phyloP scores from a whole-genome alignment of 35 echinoderm and acorn worm species.

The Anneissia japonica region DNA sequence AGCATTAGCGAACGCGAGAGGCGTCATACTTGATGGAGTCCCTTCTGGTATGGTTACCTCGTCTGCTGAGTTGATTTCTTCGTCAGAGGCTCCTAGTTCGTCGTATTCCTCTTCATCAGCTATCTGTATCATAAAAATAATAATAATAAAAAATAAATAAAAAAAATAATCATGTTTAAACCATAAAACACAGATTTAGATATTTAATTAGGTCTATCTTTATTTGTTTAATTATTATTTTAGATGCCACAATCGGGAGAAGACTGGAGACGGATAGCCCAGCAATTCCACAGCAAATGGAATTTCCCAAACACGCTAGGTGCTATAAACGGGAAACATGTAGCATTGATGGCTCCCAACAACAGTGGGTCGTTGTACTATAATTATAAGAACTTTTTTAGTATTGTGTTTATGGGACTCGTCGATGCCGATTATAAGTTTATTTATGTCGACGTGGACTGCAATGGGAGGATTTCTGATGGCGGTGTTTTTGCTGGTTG shows the following conservation, averaged over 20 bases:
- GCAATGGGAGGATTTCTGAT: conserved; percentile 24
- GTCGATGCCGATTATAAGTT: conserved; percentile 49
- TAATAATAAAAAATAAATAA: too few relatives aligned
- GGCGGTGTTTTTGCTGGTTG: conserved; percentile 22
- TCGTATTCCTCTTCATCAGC: too few relatives aligned
- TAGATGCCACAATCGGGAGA: background rate
- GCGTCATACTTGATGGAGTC: too few relatives aligned
- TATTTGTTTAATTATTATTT: too few relatives aligned
- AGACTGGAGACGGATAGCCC: conserved; percentile 41
- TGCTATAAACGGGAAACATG: conserved; percentile 48
- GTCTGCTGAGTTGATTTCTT: too few relatives aligned
- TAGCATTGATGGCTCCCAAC: conserved; percentile 17
- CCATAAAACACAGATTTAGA: too few relatives aligned
- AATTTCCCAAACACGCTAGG: conserved; percentile 46
- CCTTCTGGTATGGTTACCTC: too few relatives aligned
- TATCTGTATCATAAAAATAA: too few relatives aligned
- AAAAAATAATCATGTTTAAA: too few relatives aligned
- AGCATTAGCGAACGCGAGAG: too few relatives aligned
- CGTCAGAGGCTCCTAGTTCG: too few relatives aligned
- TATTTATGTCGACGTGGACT: conserved; percentile 35
- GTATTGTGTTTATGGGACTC: conserved; percentile 33
- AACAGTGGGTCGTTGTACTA: conserved; percentile 24
- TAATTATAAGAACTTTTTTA: conserved; percentile 36
- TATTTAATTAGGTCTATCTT: too few relatives aligned
- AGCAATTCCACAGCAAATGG: conserved; percentile 14